Conservation (phyloP, 2,888 invertebrate species). For the Artemia sinica region DNA sequence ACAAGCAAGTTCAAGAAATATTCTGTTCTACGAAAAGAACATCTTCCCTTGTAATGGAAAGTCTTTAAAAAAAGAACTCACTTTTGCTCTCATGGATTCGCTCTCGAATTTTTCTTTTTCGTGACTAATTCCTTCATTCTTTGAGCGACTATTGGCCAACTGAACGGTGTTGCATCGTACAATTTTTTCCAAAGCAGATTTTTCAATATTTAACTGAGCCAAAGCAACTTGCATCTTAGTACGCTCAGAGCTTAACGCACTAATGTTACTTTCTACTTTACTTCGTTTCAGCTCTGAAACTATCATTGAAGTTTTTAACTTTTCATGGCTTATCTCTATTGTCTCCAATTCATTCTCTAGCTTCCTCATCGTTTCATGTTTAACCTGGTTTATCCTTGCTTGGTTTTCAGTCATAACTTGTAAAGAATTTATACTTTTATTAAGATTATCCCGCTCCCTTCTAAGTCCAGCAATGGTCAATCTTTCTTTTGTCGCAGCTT, state of each 20-base stretch:
- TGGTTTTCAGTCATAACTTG: slow-evolving; percentile 4
- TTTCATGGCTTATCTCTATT: background rate
- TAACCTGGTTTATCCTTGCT: background rate
- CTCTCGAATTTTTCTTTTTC: background rate
- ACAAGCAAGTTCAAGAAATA: too few relatives aligned
- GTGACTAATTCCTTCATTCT: background rate
- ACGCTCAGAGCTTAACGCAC: background rate
- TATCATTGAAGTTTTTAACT: background rate
- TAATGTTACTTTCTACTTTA: background rate
- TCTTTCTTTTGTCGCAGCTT: slow-evolving; percentile 1
- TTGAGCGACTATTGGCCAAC: background rate
- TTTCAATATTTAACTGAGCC: background rate
- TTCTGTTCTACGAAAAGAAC: too few relatives aligned
- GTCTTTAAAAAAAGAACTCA: background rate
- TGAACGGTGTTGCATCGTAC: background rate
- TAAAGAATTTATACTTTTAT: background rate
- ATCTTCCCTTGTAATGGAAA: too few relatives aligned
- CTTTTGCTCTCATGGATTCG: background rate
- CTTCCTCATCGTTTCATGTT: slow-evolving; percentile 1
- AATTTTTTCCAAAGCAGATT: background rate
- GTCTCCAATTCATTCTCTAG: background rate
- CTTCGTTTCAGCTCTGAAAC: background rate
- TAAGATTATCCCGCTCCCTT: slow-evolving; percentile 1
- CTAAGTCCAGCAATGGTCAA: background rate
- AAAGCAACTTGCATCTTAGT: background rate